Conservation (phyloP, 1,140 invertebrate species). For the Lasioglossum albipes region DNA sequence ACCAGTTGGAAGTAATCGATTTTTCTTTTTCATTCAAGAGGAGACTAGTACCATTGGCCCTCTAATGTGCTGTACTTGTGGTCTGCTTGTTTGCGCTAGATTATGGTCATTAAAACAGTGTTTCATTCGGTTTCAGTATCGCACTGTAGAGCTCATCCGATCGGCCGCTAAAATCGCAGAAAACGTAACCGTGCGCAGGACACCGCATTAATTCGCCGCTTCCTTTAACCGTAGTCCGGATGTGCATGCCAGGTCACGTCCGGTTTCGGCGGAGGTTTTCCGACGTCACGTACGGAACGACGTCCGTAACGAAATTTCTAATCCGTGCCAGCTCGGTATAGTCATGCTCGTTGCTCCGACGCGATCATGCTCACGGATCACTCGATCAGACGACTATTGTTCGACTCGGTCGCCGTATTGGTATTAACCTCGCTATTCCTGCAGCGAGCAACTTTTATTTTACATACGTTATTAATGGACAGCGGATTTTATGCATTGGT, state of each 20-base stretch:
- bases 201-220: constrained; percentile 72
- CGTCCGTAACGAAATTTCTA: constrained; percentile 55
- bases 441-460: too few species aligned
- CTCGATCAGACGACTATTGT: background rate
- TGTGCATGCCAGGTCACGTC: constrained; percentile 76
- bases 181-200: constrained; percentile 67
- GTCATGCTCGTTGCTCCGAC: constrained; percentile 49
- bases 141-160: background rate
- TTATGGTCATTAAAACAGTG: background rate
- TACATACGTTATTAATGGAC: too few species aligned
- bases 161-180: constrained; percentile 40
- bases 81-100: background rate
- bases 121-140: background rate
- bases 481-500: too few species aligned
- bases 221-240: constrained; percentile 73
- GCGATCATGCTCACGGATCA: background rate
- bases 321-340: constrained; percentile 51
- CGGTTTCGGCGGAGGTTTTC: constrained; percentile 66
- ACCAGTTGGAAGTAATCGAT: background rate
- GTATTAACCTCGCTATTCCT: too few species aligned
- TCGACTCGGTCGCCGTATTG: too few species aligned
- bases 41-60: constrained; percentile 29
- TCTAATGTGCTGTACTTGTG: background rate
- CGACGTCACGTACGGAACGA: constrained; percentile 68
- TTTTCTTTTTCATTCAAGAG: constrained; percentile 8